Evolutionary conservation across 2,888 invertebrate genomes (phyloP).

Genomic region (Caenorhabditis uteleia): DNA sequence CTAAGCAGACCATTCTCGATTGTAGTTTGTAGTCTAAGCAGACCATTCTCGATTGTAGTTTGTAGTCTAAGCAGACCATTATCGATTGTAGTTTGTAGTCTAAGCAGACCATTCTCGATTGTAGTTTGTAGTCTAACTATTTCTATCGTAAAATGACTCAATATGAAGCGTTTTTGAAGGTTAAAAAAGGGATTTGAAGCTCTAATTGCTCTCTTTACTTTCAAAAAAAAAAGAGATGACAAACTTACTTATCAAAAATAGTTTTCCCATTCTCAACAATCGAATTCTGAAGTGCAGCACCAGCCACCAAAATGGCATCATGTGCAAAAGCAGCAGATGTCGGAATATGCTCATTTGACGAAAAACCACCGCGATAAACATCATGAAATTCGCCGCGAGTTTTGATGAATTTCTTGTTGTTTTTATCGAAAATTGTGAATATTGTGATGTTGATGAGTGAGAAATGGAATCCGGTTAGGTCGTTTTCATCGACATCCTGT

Average conservation of each 20-base stretch:
- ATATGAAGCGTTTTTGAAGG: too few relatives aligned
- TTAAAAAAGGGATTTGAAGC: too few relatives aligned
- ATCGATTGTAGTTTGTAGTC: too few relatives aligned
- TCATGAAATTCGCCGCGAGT: slow-evolving; percentile 41
- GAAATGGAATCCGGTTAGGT: slow-evolving; percentile 48
- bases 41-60: too few relatives aligned
- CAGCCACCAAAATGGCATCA: slow-evolving; percentile 56
- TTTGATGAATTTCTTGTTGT: slow-evolving; percentile 42
- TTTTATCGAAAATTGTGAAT: slow-evolving; percentile 52
- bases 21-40: too few relatives aligned
- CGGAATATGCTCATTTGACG: slow-evolving; percentile 27
- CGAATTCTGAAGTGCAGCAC: slow-evolving; percentile 42
- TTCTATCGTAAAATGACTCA: too few relatives aligned
- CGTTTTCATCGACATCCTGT: slow-evolving; percentile 54
- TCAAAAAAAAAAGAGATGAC: not conserved
- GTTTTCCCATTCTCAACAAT: slow-evolving; percentile 37
- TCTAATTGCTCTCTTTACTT: too few relatives aligned
- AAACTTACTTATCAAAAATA: slow-evolving; percentile 46
- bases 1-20: too few relatives aligned
- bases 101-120: too few relatives aligned
- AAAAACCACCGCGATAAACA: slow-evolving; percentile 38
- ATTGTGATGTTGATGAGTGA: slow-evolving; percentile 56
- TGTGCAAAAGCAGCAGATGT: slow-evolving; percentile 55
- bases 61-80: too few relatives aligned
- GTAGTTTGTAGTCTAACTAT: too few relatives aligned